phyloP scores from a whole-genome alignment of 2,113 vertebrate species.

The Columbina picui region DNA sequence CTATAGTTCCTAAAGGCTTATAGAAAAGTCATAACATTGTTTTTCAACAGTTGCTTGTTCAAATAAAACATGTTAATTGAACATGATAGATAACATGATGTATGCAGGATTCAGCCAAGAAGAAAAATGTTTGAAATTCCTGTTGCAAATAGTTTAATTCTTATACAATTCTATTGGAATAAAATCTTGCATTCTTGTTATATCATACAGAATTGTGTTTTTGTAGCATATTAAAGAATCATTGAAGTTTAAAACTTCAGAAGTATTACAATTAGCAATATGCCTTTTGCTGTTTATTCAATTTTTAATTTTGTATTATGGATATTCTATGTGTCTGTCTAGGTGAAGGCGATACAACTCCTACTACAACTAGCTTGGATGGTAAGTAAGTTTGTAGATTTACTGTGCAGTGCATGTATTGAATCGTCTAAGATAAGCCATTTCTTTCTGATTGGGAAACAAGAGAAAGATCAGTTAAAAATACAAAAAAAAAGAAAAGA shows the following conservation, averaged over 20 bases:
- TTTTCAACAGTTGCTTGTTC: background rate
- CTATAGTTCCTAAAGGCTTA: background rate
- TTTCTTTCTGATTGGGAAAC: background rate
- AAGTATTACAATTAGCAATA: background rate
- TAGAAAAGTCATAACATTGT: background rate
- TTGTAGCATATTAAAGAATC: background rate
- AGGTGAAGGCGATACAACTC: constrained; percentile 82
- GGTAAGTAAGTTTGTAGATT: constrained; percentile 68
- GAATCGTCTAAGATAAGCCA: background rate
- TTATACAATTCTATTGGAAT: background rate
- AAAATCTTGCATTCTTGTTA: background rate
- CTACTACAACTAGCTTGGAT: constrained; percentile 73
- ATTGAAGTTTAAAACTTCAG: background rate
- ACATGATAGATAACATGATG: background rate
- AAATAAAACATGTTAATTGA: background rate
- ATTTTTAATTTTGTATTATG: background rate
- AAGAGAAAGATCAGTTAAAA: background rate
- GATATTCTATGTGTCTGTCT: constrained; percentile 28
- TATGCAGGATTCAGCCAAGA: background rate
- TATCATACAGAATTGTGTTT: background rate
- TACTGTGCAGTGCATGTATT: background rate
- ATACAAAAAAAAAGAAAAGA: background rate
- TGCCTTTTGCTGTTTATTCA: background rate
- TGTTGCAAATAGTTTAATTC: background rate
- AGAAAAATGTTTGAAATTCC: background rate